Evolutionary conservation across 2,888 invertebrate genomes (phyloP).

Genomic region (Hirtodrosophila cameraria): DNA sequence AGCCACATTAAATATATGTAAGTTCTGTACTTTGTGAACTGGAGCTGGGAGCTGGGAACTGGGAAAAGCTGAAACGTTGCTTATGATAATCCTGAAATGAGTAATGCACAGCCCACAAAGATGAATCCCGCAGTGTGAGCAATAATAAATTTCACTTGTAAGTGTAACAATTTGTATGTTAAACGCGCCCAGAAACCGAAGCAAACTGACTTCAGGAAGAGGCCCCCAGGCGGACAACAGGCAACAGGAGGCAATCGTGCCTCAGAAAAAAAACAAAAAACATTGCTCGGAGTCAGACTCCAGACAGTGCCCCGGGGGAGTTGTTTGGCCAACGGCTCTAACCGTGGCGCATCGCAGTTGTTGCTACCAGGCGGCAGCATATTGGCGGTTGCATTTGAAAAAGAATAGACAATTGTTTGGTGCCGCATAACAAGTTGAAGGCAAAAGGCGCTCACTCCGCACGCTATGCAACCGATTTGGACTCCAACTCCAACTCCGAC

Average conservation of each 20-base stretch:
- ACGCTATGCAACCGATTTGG: conserved; percentile 26
- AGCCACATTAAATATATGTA: conserved; percentile 39
- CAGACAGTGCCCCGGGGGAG: conserved; percentile 73
- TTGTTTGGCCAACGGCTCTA: conserved; percentile 58
- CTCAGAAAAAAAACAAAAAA: conserved; percentile 24
- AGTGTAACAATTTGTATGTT: conserved; percentile 83
- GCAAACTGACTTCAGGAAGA: conserved; percentile 24
- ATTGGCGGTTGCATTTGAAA: conserved; percentile 72
- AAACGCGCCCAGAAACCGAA: conserved; percentile 66
- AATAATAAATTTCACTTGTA: conserved; percentile 81
- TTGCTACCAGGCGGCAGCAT: conserved; percentile 68
- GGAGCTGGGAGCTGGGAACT: too few relatives aligned
- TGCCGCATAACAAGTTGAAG: conserved; percentile 74
- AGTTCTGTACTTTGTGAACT: too few relatives aligned
- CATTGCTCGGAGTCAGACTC: conserved; percentile 15
- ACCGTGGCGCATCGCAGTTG: conserved; percentile 38
- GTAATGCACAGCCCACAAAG: conserved; percentile 38
- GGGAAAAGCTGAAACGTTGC: conserved; percentile 1
- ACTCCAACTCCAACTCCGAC: conserved; percentile 11
- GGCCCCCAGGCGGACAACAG: conserved; percentile 35
- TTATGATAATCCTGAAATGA: conserved; percentile 54
- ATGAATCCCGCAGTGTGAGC: conserved; percentile 55
- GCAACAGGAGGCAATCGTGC: conserved; percentile 28
- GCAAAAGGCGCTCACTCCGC: conserved; percentile 51
- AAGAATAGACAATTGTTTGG: conserved; percentile 77